These are phyloP conservation scores for Plagiodera versicolora DNA, from an alignment of 2,888 invertebrate genomes.

Conservation along the genomic window DNA sequence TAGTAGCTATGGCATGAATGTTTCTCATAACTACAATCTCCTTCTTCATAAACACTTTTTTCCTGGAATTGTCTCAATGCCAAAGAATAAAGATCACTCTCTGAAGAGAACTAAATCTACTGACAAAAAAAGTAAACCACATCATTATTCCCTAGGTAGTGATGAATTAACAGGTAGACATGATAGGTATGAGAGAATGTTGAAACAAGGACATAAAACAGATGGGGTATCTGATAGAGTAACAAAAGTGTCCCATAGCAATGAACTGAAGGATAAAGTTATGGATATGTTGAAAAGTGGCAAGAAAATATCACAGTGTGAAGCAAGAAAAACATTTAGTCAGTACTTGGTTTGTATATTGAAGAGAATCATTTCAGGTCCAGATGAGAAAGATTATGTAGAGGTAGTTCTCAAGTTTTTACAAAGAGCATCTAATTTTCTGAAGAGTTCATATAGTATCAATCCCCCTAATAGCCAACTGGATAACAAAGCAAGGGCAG, in stretches of 20 bases:
- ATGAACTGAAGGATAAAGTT: conserved; percentile 50
- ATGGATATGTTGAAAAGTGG: conserved; percentile 64
- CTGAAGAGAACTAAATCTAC: not conserved
- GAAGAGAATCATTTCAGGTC: conserved; percentile 64
- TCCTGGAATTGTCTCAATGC: conserved; percentile 57
- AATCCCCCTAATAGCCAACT: conserved; percentile 70
- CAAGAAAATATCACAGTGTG: conserved; percentile 66
- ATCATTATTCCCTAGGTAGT: not conserved
- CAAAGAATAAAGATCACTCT: not conserved
- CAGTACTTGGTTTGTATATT: conserved; percentile 75
- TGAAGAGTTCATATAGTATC: conserved; percentile 69
- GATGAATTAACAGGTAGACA: conserved; percentile 41
- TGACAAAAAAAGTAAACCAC: not conserved
- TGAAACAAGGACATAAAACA: conserved; percentile 50
- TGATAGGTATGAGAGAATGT: conserved; percentile 53
- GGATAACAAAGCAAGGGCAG: conserved; percentile 78
- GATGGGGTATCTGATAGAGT: conserved; percentile 51
- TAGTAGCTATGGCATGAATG: conserved; percentile 61
- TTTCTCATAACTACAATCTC: conserved; percentile 76
- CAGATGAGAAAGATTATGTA: conserved; percentile 62
- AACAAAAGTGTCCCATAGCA: conserved; percentile 47
- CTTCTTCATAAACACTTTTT: conserved; percentile 75
- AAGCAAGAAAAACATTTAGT: conserved; percentile 77
- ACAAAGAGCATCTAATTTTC: conserved; percentile 69
- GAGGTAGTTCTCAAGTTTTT: conserved; percentile 76